Evolutionary conservation across 64 coral and sea anemone species (phyloP).

Genomic region (Dendronephthya gigantea): DNA sequence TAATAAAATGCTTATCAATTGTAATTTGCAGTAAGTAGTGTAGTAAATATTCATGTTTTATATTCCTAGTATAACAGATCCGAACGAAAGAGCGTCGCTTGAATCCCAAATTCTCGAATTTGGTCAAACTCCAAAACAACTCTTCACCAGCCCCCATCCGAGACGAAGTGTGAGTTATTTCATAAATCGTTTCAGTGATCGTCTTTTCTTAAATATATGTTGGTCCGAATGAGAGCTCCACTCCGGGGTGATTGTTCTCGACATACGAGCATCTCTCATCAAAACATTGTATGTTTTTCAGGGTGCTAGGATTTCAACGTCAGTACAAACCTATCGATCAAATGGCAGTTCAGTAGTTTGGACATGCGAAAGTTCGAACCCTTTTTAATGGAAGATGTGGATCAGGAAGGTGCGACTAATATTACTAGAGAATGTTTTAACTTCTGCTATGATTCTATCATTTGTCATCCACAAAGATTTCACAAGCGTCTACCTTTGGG

Average conservation of each 20-base stretch:
- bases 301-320: not conserved
- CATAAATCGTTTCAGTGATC: not conserved
- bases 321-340: not conserved
- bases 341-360: conserved; percentile 6
- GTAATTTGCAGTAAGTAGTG: no score
- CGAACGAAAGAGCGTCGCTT: conserved; percentile 85
- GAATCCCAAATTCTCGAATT: conserved; percentile 96
- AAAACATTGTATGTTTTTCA: not conserved
- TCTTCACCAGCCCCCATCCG: conserved; percentile 86
- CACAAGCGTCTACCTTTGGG: no score
- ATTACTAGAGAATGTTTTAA: not conserved
- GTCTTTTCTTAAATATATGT: no score
- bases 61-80: conserved; percentile 49
- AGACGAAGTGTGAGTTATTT: conserved; percentile 54
- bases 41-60: not conserved
- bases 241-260: no score
- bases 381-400: conserved; percentile 9
- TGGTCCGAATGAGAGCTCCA: no score
- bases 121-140: conserved; percentile 98
- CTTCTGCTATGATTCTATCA: no score
- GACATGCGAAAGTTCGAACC: not conserved
- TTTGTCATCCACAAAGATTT: no score
- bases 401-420: not conserved
- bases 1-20: no score
- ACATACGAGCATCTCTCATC: not conserved